Evolutionary conservation across 2,888 invertebrate genomes (phyloP), one percentile per base, ranked within the genome.

Genomic region (Gymnocheta viridis): DNA sequence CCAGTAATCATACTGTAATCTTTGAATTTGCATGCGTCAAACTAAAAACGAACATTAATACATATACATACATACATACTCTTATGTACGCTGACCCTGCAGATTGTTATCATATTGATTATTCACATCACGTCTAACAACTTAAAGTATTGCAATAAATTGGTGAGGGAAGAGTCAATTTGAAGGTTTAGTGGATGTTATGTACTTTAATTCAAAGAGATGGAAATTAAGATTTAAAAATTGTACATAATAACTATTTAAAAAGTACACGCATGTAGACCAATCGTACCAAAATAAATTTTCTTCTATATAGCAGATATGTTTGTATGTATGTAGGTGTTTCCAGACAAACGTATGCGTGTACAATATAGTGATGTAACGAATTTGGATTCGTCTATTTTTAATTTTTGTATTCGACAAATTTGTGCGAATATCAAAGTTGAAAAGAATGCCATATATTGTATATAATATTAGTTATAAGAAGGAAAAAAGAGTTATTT

Each of bases 1-100:
- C 89, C 87, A 87, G 88, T 90, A 90, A 90, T 90, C 90, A 88
- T 87, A 87, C 88, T 87, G 87, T 90, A 89, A 90, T 90, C 89
- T 90, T 88, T 78, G 82, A 90, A 90, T 90, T 90, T 90, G 90
- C 90, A 90, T 90, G 88, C 85, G 84, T 87, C 86, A 87, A 86
- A 86, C 86, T 84, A 86, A 86, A 81, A 74, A 87, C 74, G 76
- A 79, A 76, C 70, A 85, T 82, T 76, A 70, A 70, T n/a, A n/a
- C n/a, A n/a, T n/a, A n/a, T n/a, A n/a, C n/a, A n/a, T n/a, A n/a
- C n/a, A n/a, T n/a, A n/a, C n/a, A n/a, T n/a, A n/a, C n/a, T n/a
- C n/a, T n/a, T n/a, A 70, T 70, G 47, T 84, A 85, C 85, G 82
- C 79, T 86, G 88, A 87, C 86, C 87, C 88, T 90, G 87, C 86